Conservation (phyloP, 2,888 invertebrate genomes). For the Helobdella robusta region DNA sequence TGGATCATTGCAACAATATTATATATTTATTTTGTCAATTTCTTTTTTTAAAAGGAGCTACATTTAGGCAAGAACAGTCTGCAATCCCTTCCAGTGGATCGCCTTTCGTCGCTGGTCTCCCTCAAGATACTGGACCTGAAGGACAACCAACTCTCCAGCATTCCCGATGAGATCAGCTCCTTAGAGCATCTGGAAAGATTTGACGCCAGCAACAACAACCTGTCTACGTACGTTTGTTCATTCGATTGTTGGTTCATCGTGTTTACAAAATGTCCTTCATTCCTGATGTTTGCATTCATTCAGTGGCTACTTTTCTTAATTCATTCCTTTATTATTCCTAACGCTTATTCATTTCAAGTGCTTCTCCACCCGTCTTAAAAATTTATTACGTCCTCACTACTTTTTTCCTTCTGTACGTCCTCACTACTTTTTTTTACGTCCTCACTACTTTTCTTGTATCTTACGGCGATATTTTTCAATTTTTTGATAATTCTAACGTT, state of each 20-base stretch:
- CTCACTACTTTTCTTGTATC: neutral
- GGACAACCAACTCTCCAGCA: slow-evolving; percentile 66
- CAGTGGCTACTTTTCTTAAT: neutral
- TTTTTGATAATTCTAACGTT: neutral
- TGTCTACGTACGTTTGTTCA: slow-evolving; percentile 50
- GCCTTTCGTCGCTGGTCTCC: slow-evolving; percentile 39
- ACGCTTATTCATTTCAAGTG: too few relatives aligned
- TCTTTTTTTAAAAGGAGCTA: slow-evolving; percentile 55
- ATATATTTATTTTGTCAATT: neutral
- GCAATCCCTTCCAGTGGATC: slow-evolving; percentile 60
- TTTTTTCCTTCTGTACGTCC: neutral
- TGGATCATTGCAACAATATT: neutral
- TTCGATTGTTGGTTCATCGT: neutral
- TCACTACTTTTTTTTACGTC: neutral
- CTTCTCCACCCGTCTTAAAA: too few relatives aligned
- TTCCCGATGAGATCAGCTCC: slow-evolving; percentile 70
- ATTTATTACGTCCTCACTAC: neutral
- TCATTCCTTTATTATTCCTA: too few relatives aligned
- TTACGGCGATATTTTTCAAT: neutral
- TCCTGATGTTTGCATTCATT: neutral
- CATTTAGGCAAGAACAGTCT: slow-evolving; percentile 75
- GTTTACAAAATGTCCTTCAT: neutral
- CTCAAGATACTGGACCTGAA: slow-evolving; percentile 61
- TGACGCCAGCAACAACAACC: slow-evolving; percentile 72
- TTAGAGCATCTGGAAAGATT: slow-evolving; percentile 68